phyloP scores from a whole-genome alignment of 2,888 invertebrate genomes.

The Orthosia cruda region DNA sequence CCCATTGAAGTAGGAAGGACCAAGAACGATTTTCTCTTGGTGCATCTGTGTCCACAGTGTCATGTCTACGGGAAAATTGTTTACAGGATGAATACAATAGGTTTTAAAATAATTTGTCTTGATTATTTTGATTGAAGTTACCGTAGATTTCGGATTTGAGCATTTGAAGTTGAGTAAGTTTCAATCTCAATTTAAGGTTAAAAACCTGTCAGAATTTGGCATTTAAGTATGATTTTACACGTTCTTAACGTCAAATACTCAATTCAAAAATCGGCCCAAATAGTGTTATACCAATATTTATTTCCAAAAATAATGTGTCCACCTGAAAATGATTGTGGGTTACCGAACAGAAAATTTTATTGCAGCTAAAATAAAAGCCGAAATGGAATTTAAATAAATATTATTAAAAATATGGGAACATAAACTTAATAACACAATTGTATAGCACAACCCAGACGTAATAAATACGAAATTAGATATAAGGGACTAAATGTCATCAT shows the following conservation, averaged over 20 bases:
- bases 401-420: slow-evolving; percentile 30
- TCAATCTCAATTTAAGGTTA: too few species aligned
- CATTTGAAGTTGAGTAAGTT: too few species aligned
- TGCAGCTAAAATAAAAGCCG: background rate
- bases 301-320: background rate
- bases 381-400: slow-evolving; percentile 30
- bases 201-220: too few species aligned
- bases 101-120: background rate
- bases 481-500: slow-evolving; percentile 85
- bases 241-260: too few species aligned
- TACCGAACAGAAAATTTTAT: background rate
- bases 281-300: background rate
- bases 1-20: background rate
- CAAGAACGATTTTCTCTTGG: background rate
- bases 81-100: background rate
- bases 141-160: too few species aligned
- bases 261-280: too few species aligned
- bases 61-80: background rate
- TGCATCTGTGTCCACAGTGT: slow-evolving; percentile 8
- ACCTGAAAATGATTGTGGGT: slow-evolving; percentile 21
- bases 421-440: slow-evolving; percentile 64
- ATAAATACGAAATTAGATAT: slow-evolving; percentile 82
- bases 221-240: too few species aligned
- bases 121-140: background rate
- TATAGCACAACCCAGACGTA: slow-evolving; percentile 71